phyloP scores from a whole-genome alignment of 2,113 vertebrate genomes.

The Silurus meridionalis region DNA sequence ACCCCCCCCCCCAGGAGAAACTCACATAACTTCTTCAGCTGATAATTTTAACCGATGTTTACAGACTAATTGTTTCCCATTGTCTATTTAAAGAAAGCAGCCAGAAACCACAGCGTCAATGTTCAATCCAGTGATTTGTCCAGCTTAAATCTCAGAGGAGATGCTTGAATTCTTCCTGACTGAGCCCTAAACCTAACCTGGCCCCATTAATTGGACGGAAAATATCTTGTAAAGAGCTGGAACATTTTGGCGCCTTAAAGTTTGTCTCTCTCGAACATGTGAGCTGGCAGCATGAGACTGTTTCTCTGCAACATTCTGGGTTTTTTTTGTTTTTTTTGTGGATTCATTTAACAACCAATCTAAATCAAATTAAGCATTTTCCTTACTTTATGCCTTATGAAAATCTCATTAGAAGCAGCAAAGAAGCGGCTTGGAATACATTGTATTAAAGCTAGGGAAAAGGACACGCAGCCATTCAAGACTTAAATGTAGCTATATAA shows the following conservation, averaged over 20 bases:
- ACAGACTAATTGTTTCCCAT: conserved; percentile 49
- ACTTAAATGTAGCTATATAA: background rate
- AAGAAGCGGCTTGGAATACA: conserved; percentile 4
- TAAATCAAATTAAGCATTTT: conserved; percentile 34
- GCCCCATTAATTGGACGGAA: conserved; percentile 53
- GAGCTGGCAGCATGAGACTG: conserved; percentile 28
- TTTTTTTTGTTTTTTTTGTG: conserved; percentile 40
- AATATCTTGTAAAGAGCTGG: conserved; percentile 51
- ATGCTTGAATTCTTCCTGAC: conserved; percentile 41
- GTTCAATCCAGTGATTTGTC: conserved; percentile 59
- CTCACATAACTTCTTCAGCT: conserved; percentile 31
- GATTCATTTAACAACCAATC: conserved; percentile 37
- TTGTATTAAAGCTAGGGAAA: background rate
- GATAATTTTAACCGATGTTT: conserved; percentile 56
- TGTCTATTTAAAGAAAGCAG: conserved; percentile 62
- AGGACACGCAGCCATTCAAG: background rate
- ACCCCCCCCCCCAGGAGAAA: conserved; percentile 59
- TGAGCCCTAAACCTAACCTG: conserved; percentile 35
- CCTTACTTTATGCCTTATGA: conserved; percentile 29
- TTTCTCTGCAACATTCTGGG: conserved; percentile 28
- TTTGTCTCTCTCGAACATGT: conserved; percentile 34
- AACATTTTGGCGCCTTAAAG: conserved; percentile 43
- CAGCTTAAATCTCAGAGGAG: conserved; percentile 47
- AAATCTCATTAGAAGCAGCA: conserved; percentile 28
- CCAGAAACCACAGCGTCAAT: conserved; percentile 40